Evolutionary conservation across 1,140 invertebrate species (phyloP).

Genomic region (Drosophila sp.): DNA sequence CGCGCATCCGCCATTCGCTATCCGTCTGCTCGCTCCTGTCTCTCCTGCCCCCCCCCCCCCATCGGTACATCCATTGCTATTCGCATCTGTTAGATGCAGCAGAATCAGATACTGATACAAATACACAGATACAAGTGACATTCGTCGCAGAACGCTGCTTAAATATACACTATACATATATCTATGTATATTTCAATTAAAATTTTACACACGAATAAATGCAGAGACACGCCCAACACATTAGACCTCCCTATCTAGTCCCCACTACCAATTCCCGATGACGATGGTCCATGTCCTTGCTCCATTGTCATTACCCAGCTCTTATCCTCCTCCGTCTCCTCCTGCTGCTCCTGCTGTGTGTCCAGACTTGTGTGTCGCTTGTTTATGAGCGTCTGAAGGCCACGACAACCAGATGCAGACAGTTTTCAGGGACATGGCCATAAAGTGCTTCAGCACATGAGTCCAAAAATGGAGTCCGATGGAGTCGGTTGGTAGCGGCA

Average conservation of each 20-base stretch:
- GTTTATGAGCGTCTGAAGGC: conserved; percentile 76
- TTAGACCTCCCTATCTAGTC: conserved; percentile 38
- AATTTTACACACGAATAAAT: conserved; percentile 80
- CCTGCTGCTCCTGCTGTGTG: conserved; percentile 12
- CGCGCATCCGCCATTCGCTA: conserved; percentile 25
- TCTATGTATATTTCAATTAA: conserved; percentile 72
- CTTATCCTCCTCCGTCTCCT: not conserved
- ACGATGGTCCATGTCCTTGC: conserved; percentile 10
- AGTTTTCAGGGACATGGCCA: conserved; percentile 52
- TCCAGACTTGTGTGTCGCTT: conserved; percentile 58
- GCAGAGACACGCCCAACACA: conserved; percentile 72
- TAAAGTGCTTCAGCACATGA: conserved; percentile 46
- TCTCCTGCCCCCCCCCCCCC: not conserved
- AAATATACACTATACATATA: conserved; percentile 48
- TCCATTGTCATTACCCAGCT: not conserved
- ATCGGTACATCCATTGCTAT: not conserved
- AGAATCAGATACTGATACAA: conserved; percentile 26
- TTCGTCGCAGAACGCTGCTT: conserved; percentile 53
- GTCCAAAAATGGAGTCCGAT: too few relatives aligned
- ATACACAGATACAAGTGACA: conserved; percentile 62
- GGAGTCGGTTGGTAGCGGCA: not conserved
- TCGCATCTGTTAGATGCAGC: conserved; percentile 20
- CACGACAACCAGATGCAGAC: conserved; percentile 60
- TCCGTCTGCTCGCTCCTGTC: not conserved
- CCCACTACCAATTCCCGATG: not conserved